These are phyloP conservation scores for Euglossa dilemma DNA, from an alignment of 1,140 invertebrate species.

Conservation along the genomic window DNA sequence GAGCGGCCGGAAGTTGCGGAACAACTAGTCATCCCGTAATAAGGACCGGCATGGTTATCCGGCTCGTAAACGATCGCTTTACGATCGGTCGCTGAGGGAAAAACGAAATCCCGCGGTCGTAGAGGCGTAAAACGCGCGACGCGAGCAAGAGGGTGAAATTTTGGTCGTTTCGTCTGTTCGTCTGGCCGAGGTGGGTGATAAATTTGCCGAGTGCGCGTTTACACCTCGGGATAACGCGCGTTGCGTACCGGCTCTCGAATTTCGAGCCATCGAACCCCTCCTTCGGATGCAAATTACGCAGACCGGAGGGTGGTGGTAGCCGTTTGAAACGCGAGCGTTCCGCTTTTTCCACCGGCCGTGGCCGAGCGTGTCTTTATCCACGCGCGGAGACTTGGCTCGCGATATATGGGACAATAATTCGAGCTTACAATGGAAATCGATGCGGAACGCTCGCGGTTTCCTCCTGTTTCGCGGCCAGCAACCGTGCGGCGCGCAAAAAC, in stretches of 20 bases:
- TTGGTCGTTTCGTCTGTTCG: not conserved
- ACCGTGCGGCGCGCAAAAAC: too few species aligned
- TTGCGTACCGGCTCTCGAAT: slow-evolving; percentile 25
- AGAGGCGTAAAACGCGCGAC: slow-evolving; percentile 3
- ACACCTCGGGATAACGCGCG: not conserved
- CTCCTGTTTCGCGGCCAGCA: not conserved
- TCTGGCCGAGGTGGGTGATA: not conserved
- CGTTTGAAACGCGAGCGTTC: slow-evolving; percentile 10
- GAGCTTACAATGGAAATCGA: not conserved
- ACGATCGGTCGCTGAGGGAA: slow-evolving; percentile 50
- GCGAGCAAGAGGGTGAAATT: not conserved
- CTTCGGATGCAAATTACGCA: slow-evolving; percentile 17
- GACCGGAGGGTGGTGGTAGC: not conserved
- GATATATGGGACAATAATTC: not conserved
- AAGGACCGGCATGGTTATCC: slow-evolving; percentile 27
- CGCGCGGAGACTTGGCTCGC: not conserved
- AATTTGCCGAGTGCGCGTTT: slow-evolving; percentile 34
- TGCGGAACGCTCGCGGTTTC: not conserved
- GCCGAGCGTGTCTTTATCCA: not conserved
- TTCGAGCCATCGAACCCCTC: slow-evolving; percentile 11
- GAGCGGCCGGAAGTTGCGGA: not conserved
- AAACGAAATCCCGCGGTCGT: slow-evolving; percentile 50
- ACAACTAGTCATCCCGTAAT: not conserved
- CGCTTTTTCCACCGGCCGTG: not conserved
- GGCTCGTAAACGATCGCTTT: slow-evolving; percentile 56